Evolutionary conservation across 2,888 invertebrate genomes (phyloP).

Genomic region (Camponotus fellah): DNA sequence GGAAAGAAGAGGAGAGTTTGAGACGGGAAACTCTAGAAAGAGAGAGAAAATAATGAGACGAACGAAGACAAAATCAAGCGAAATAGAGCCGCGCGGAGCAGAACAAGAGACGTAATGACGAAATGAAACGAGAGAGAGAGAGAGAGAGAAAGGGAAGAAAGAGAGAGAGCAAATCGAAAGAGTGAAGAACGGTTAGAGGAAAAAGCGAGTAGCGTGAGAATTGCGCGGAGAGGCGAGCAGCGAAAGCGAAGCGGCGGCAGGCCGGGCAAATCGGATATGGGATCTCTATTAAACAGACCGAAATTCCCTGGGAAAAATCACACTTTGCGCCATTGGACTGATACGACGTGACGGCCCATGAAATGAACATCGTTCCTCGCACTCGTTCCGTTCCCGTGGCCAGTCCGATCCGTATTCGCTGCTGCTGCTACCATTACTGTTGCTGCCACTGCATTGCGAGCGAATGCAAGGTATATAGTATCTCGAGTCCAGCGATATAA

Average conservation of each 20-base stretch:
- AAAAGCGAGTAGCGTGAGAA: conserved; percentile 46
- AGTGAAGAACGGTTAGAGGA: conserved; percentile 12
- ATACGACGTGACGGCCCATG: conserved; percentile 84
- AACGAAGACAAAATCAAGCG: conserved; percentile 1
- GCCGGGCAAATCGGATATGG: conserved; percentile 71
- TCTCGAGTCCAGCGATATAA: conserved; percentile 49
- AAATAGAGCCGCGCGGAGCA: conserved; percentile 20
- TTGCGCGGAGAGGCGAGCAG: conserved; percentile 3
- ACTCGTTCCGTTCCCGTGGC: conserved; percentile 56
- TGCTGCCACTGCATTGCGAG: conserved; percentile 44
- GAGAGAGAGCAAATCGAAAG: neutral
- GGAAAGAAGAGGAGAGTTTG: neutral
- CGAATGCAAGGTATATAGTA: conserved; percentile 55
- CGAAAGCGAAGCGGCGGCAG: conserved; percentile 42
- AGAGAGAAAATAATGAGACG: conserved; percentile 5
- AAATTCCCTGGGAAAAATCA: conserved; percentile 82
- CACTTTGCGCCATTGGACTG: conserved; percentile 81
- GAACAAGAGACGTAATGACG: conserved; percentile 31
- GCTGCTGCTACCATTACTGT: neutral
- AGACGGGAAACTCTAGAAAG: conserved; percentile 22
- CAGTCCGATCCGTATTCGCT: conserved; percentile 43
- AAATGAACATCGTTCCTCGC: conserved; percentile 83
- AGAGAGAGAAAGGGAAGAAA: neutral
- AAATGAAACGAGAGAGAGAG: conserved; percentile 3
- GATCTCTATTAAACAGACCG: conserved; percentile 83